Evolutionary conservation across 2,113 vertebrate genomes (phyloP).

Genomic region (Antennarius striatus): DNA sequence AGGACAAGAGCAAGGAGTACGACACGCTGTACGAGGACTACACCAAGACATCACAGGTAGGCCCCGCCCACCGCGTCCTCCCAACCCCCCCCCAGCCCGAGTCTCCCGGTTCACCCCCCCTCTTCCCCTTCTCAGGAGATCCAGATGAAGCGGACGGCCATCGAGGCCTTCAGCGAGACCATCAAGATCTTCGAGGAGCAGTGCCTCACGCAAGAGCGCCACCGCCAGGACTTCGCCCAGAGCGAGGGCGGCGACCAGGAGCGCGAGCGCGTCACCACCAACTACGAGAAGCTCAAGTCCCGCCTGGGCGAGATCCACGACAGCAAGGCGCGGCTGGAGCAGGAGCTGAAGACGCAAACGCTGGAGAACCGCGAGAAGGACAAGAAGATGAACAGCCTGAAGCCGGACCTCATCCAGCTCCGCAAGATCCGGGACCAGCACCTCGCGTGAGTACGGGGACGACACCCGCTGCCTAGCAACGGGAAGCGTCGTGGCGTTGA

Average conservation of each 20-base stretch:
- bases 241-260: slow-evolving; percentile 92
- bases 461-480: too few species aligned
- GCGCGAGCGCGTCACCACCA: slow-evolving; percentile 92
- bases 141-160: slow-evolving; percentile 97
- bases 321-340: slow-evolving; percentile 92
- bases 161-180: slow-evolving; percentile 98
- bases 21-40: slow-evolving; percentile 94
- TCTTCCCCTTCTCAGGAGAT: slow-evolving; percentile 85
- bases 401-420: slow-evolving; percentile 95
- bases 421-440: slow-evolving; percentile 97
- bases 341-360: slow-evolving; percentile 95
- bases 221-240: slow-evolving; percentile 93
- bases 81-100: neutral
- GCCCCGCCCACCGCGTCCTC: neutral
- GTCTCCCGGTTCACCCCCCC: neutral
- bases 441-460: slow-evolving; percentile 48
- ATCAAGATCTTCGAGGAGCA: slow-evolving; percentile 99
- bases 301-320: slow-evolving; percentile 96
- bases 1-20: slow-evolving; percentile 97
- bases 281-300: slow-evolving; percentile 95
- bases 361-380: slow-evolving; percentile 95
- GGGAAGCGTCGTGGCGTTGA: too few species aligned
- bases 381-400: slow-evolving; percentile 98
- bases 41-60: slow-evolving; percentile 94
- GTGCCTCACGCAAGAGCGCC: slow-evolving; percentile 92